These are phyloP conservation scores for Leptopterna dolabrata DNA, from an alignment of 2,888 invertebrate genomes.

Conservation along the genomic window DNA sequence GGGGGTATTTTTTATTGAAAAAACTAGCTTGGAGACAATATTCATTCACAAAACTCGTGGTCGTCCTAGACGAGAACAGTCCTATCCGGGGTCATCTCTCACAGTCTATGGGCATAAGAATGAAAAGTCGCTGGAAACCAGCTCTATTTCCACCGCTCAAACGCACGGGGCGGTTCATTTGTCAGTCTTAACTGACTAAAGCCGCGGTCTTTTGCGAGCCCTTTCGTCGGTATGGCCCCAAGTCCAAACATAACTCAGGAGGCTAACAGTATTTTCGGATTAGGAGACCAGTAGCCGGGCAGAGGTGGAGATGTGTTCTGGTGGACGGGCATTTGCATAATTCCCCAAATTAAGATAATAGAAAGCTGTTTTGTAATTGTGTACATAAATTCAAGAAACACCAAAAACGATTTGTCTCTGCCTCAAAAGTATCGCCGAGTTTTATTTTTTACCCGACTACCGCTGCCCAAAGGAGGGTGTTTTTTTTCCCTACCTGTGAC, in stretches of 20 bases:
- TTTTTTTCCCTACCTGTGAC: no score
- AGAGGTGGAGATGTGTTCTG: background rate
- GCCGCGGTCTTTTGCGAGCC: background rate
- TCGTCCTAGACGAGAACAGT: background rate
- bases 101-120: background rate
- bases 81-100: background rate
- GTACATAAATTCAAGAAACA: background rate
- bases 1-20: no score
- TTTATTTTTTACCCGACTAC: no score
- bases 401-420: background rate
- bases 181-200: background rate
- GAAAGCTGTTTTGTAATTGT: background rate
- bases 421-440: no score
- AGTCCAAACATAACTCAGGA: background rate
- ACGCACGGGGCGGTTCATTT: background rate
- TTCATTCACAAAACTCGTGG: background rate
- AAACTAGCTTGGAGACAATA: background rate
- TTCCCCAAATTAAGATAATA: conserved; percentile 7
- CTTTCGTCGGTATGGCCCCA: background rate
- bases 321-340: background rate
- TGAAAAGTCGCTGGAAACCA: background rate
- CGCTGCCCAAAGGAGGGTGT: no score
- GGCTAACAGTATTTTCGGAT: background rate
- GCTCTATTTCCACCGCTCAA: background rate
- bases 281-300: background rate